These are phyloP conservation scores for Monoplex corrugatus DNA, from an alignment of 2,888 invertebrate genomes.

Conservation along the genomic window DNA sequence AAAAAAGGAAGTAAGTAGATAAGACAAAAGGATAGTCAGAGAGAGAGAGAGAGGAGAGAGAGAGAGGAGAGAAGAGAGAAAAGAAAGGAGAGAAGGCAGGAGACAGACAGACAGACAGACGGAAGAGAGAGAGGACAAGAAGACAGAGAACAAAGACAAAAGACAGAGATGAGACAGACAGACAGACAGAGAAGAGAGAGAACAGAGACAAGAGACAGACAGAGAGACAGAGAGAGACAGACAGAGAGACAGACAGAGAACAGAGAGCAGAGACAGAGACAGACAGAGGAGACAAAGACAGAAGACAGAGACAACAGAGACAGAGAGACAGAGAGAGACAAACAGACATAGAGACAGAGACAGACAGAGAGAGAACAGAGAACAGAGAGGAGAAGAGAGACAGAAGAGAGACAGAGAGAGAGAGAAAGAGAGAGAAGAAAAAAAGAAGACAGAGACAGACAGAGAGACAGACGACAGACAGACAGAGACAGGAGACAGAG, in stretches of 20 bases:
- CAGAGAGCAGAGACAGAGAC: too few species aligned
- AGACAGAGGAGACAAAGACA: too few species aligned
- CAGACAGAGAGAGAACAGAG: too few species aligned
- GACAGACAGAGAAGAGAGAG: neutral
- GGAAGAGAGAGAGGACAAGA: neutral
- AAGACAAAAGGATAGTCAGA: too few species aligned
- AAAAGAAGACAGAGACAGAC: neutral
- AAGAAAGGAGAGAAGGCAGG: neutral
- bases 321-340: too few species aligned
- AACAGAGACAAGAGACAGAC: neutral
- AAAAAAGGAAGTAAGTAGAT: too few species aligned
- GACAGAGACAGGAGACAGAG: neutral
- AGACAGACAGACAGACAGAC: constrained; percentile 1
- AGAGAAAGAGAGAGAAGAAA: neutral
- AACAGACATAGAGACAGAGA: too few species aligned
- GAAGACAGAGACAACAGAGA: too few species aligned
- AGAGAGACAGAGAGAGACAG: neutral
- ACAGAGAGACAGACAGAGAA: neutral
- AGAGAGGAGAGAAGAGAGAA: too few species aligned
- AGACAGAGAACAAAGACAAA: neutral
- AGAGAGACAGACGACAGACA: neutral
- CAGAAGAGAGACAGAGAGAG: neutral
- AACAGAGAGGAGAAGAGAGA: too few species aligned
- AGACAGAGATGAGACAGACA: neutral
- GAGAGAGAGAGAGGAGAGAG: too few species aligned